These are phyloP conservation scores for Cantharis rustica DNA, from an alignment of 2,888 invertebrate genomes.

Conservation along the genomic window DNA sequence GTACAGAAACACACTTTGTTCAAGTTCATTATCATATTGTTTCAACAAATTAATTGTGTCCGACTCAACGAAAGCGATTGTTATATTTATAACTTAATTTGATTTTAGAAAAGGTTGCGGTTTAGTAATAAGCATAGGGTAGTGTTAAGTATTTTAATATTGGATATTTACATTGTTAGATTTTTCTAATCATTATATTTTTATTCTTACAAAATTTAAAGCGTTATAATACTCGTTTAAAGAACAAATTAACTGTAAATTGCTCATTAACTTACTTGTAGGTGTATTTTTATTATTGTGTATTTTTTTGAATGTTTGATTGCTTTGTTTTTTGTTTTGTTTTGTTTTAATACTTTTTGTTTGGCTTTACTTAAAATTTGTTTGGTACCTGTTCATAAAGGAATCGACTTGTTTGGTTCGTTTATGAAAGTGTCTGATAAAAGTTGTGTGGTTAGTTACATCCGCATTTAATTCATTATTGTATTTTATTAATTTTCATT, in stretches of 20 bases:
- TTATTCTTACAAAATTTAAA: slow-evolving; percentile 16
- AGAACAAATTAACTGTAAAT: slow-evolving; percentile 22
- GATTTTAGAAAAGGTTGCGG: slow-evolving; percentile 29
- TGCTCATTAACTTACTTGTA: slow-evolving; percentile 33
- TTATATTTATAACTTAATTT: slow-evolving; percentile 6
- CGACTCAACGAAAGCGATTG: not conserved
- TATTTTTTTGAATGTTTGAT: slow-evolving; percentile 36
- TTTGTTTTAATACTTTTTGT: not conserved
- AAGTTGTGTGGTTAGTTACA: slow-evolving; percentile 58
- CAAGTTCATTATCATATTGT: not conserved
- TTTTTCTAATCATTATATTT: slow-evolving; percentile 28
- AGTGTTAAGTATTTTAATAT: slow-evolving; percentile 30
- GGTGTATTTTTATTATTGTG: slow-evolving; percentile 56
- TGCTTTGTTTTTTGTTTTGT: not conserved
- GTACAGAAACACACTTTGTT: not conserved
- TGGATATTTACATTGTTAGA: slow-evolving; percentile 31
- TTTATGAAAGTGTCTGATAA: slow-evolving; percentile 5
- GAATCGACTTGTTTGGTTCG: not conserved
- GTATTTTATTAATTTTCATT: slow-evolving; percentile 73
- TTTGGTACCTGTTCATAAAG: not conserved
- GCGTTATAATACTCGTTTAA: not conserved
- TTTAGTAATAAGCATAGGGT: slow-evolving; percentile 30
- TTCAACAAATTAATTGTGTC: slow-evolving; percentile 19
- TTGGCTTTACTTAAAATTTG: not conserved
- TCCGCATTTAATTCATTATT: slow-evolving; percentile 68